Conservation (phyloP, 2,888 invertebrate species). For the Cheilosia variabilis region DNA sequence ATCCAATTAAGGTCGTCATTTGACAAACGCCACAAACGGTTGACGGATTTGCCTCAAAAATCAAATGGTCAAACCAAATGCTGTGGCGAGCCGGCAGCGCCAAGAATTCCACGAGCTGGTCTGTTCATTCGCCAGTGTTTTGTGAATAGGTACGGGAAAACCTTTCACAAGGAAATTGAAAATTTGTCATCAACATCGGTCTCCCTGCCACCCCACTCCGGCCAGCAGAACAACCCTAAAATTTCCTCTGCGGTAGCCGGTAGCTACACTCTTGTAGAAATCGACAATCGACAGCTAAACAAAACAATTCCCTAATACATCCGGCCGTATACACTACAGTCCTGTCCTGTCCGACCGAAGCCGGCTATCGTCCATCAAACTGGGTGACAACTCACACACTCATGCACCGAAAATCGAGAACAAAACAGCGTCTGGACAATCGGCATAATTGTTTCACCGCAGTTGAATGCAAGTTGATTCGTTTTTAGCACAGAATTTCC, state of each 20-base stretch:
- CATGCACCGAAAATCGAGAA: conserved; percentile 9
- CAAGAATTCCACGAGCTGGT: conserved; percentile 27
- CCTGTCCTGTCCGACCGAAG: background rate
- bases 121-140: no score
- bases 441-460: conserved; percentile 65
- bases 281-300: conserved; percentile 44
- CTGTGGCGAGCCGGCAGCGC: background rate
- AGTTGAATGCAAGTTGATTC: conserved; percentile 62
- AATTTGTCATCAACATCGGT: conserved; percentile 59
- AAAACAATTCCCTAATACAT: conserved; percentile 30
- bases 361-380: conserved; percentile 55
- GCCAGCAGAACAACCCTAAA: conserved; percentile 11
- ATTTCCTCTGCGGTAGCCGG: conserved; percentile 29
- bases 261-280: conserved; percentile 24
- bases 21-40: conserved; percentile 54
- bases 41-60: conserved; percentile 29
- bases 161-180: conserved; percentile 48
- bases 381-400: conserved; percentile 15
- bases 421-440: conserved; percentile 46
- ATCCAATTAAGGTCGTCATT: conserved; percentile 57
- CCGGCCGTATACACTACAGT: background rate
- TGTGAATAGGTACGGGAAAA: background rate
- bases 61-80: conserved; percentile 31
- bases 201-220: background rate
- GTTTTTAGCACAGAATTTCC: conserved; percentile 40